Percentiles rank a stretch among this genome's conserved stretches.
Evolutionary conservation across 2,888 invertebrate genomes (phyloP).

Genomic region (Oscheius sp.): DNA sequence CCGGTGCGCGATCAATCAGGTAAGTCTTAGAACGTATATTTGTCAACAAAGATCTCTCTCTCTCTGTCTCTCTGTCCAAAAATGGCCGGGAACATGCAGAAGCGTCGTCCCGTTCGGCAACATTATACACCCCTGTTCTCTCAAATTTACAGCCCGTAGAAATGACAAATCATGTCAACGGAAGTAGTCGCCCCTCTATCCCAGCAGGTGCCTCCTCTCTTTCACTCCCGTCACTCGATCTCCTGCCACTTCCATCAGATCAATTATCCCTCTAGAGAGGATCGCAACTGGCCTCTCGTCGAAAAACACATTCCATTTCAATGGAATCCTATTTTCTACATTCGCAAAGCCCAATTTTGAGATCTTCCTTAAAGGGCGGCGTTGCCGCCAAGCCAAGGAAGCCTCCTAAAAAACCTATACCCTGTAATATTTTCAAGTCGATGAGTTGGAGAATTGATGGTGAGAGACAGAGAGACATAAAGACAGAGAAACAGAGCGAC

Average conservation of each 20-base stretch:
- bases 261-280: conserved; percentile 20
- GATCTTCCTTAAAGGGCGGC: conserved; percentile 22
- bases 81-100: not conserved
- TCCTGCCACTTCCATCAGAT: conserved; percentile 30
- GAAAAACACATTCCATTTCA: not conserved
- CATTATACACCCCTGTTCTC: not conserved
- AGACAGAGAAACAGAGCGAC: too few relatives aligned
- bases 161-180: not conserved
- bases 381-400: not conserved
- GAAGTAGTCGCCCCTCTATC: not conserved
- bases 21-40: not conserved
- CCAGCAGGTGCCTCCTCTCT: conserved; percentile 23
- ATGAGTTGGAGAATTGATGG: conserved; percentile 38
- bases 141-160: not conserved
- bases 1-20: conserved; percentile 40
- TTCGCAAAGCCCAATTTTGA: conserved; percentile 24
- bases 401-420: conserved; percentile 22
- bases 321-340: conserved; percentile 24
- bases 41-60: not conserved
- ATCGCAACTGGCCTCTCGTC: conserved; percentile 12
- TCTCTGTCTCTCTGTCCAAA: conserved; percentile 6
- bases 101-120: too few relatives aligned
- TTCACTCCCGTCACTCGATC: conserved; percentile 21
- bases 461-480: not conserved
- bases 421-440: conserved; percentile 34